Conservation (phyloP, 2,113 vertebrate genomes). For the Melanerpes formicivorus region DNA sequence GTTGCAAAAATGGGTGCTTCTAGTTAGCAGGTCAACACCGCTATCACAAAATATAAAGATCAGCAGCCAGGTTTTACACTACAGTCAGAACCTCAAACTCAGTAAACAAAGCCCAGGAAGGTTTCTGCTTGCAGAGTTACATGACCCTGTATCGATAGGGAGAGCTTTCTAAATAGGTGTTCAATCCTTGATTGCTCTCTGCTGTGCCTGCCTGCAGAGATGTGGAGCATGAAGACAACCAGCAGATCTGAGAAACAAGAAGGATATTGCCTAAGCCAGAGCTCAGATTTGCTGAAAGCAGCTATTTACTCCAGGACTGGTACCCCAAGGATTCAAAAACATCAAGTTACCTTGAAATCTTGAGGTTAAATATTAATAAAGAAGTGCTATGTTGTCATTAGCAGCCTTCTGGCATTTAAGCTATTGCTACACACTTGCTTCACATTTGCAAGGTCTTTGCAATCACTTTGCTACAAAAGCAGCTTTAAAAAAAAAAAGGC, state of each 20-base stretch:
- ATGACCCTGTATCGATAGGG: accelerated
- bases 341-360: background rate
- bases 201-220: background rate
- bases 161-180: background rate
- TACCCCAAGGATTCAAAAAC: background rate
- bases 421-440: background rate
- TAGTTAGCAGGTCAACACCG: background rate
- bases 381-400: background rate
- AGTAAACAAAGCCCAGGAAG: background rate
- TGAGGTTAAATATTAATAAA: background rate
- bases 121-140: background rate
- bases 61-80: background rate
- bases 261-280: background rate
- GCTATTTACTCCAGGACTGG: background rate
- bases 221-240: accelerated
- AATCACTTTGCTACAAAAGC: background rate
- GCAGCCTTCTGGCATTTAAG: background rate
- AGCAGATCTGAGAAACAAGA: background rate
- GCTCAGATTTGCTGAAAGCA: background rate
- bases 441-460: background rate
- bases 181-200: accelerated
- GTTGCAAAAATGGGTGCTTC: background rate
- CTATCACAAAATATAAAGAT: background rate
- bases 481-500: background rate
- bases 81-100: background rate